Evolutionary conservation across 2,797 vertebrate genomes (phyloP).

Genomic region (Pantherophis alleghaniensis): DNA sequence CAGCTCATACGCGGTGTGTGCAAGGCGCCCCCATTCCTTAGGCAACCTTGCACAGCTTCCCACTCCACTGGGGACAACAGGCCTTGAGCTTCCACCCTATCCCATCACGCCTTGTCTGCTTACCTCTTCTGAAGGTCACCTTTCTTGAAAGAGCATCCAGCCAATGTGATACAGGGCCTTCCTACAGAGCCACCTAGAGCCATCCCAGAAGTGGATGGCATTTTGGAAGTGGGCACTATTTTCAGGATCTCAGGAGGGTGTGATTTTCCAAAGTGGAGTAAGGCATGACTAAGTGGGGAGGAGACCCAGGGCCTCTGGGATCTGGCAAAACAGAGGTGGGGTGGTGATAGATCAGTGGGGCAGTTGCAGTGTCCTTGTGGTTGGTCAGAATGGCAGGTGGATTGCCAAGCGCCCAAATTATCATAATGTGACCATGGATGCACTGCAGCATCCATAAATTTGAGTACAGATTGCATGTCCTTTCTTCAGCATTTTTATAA

Average conservation of each 20-base stretch:
- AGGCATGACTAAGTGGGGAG: not conserved
- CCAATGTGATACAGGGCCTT: not conserved
- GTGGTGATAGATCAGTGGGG: not conserved
- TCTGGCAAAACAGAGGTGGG: not conserved
- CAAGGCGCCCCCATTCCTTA: not conserved
- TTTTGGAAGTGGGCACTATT: not conserved
- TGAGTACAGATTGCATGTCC: not conserved
- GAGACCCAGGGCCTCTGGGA: not conserved
- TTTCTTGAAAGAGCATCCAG: not conserved
- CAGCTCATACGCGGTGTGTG: not conserved
- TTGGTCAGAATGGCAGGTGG: not conserved
- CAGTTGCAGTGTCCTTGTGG: not conserved
- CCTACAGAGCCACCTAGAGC: not conserved
- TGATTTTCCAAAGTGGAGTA: not conserved
- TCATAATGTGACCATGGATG: not conserved
- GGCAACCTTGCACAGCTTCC: not conserved
- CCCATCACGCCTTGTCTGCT: not conserved
- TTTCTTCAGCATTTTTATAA: not conserved
- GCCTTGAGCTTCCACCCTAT: not conserved
- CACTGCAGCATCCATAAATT: not conserved
- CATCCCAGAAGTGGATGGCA: not conserved
- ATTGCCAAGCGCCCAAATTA: not conserved
- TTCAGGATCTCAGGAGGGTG: not conserved
- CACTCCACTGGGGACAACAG: not conserved
- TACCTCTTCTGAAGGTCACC: not conserved